These are phyloP conservation scores for Microplitis demolitor DNA, from an alignment of 1,140 invertebrate genomes.

Conservation along the genomic window DNA sequence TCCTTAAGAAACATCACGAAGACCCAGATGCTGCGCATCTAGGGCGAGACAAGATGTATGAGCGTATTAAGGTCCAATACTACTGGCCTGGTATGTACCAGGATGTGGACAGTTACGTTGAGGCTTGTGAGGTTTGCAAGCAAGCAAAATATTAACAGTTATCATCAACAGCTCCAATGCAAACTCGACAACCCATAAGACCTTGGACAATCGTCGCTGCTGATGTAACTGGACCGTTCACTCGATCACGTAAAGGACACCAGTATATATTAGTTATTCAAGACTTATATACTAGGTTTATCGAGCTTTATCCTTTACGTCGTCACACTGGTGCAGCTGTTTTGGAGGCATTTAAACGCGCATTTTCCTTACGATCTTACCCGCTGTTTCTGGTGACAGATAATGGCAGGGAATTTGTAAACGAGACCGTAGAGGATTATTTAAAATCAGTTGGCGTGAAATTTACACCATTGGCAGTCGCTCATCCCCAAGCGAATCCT, in stretches of 20 bases:
- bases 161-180: too few relatives aligned
- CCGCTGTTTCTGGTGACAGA: slow-evolving; percentile 15
- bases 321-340: slow-evolving; percentile 6
- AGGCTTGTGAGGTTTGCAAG: slow-evolving; percentile 24
- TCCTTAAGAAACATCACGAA: slow-evolving; percentile 30
- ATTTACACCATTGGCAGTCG: not conserved
- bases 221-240: too few relatives aligned
- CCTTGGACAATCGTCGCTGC: too few relatives aligned
- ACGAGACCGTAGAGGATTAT: not conserved
- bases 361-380: slow-evolving; percentile 15
- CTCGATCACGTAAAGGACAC: not conserved
- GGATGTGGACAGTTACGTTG: slow-evolving; percentile 30
- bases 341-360: not conserved
- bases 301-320: slow-evolving; percentile 17
- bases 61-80: slow-evolving; percentile 25
- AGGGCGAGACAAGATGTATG: slow-evolving; percentile 38
- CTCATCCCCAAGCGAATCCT: slow-evolving; percentile 21
- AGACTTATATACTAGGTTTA: slow-evolving; percentile 27
- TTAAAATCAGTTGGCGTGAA: not conserved
- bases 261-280: slow-evolving; percentile 13
- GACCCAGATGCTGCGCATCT: slow-evolving; percentile 36
- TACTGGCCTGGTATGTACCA: slow-evolving; percentile 43
- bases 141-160: not conserved
- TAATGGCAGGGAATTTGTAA: slow-evolving; percentile 16
- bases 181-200: too few relatives aligned